phyloP scores from a whole-genome alignment of 2,888 invertebrate genomes.

The Metacarcinus magister region DNA sequence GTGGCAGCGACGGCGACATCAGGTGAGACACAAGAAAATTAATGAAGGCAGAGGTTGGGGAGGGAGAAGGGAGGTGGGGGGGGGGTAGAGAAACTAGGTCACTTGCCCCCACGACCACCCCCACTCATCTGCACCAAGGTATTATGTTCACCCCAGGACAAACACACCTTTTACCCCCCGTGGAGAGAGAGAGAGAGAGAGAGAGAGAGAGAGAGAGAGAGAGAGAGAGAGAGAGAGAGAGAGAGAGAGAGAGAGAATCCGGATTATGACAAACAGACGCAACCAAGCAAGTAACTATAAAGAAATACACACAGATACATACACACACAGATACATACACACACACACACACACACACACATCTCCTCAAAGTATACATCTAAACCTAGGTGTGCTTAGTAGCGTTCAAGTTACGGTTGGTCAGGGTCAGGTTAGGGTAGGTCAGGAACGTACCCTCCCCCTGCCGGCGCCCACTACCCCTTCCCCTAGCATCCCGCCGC shows the following conservation, averaged over 20 bases:
- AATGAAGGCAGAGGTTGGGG: slow-evolving; percentile 16
- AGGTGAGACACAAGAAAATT: slow-evolving; percentile 43
- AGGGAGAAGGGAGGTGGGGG: no score
- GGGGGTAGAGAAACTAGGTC: slow-evolving; percentile 10
- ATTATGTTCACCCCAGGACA: slow-evolving; percentile 34
- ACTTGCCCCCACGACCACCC: neutral
- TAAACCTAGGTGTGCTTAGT: slow-evolving; percentile 10
- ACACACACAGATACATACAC: neutral
- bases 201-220: slow-evolving; percentile 33
- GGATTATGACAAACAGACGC: neutral
- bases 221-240: slow-evolving; percentile 50
- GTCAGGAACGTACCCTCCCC: neutral
- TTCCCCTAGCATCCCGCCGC: neutral
- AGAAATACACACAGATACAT: neutral
- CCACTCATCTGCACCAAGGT: neutral
- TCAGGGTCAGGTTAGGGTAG: slow-evolving; percentile 47
- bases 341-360: slow-evolving; percentile 17
- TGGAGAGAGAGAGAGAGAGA: slow-evolving; percentile 23
- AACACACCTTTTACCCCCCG: neutral
- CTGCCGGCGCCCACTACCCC: neutral
- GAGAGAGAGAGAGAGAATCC: slow-evolving; percentile 42
- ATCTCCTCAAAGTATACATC: neutral
- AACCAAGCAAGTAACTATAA: neutral
- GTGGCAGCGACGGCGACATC: neutral
- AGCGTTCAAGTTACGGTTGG: slow-evolving; percentile 1